Conservation (phyloP, 1,140 invertebrate species). For the Hycleus phaleratus region DNA sequence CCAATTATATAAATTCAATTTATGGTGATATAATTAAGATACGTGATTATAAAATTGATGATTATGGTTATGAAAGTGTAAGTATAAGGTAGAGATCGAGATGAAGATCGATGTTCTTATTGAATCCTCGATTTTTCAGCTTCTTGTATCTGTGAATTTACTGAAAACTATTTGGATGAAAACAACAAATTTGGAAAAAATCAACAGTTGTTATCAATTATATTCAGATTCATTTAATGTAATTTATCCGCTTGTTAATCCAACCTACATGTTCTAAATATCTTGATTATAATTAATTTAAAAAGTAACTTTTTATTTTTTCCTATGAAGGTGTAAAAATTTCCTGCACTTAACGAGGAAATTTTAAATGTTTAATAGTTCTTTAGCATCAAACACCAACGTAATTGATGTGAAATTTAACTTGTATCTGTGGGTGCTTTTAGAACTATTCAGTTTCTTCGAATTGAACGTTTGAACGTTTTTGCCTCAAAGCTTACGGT, state of each 20-base stretch:
- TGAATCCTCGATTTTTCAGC: conserved; percentile 10
- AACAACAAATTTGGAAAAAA: conserved; percentile 9
- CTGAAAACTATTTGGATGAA: conserved; percentile 25
- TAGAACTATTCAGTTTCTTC: too few species aligned
- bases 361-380: too few species aligned
- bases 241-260: conserved; percentile 21
- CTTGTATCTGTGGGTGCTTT: too few species aligned
- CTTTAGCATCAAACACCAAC: too few species aligned
- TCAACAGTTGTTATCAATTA: conserved; percentile 18
- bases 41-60: conserved; percentile 8
- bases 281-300: not conserved
- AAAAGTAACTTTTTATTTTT: not conserved
- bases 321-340: too few species aligned
- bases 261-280: conserved; percentile 1
- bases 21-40: conserved; percentile 17
- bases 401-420: too few species aligned
- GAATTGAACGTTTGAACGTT: too few species aligned
- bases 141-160: conserved; percentile 19
- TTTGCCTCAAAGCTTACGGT: too few species aligned
- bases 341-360: too few species aligned
- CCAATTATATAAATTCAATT: conserved; percentile 26
- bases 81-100: not conserved
- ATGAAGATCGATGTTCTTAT: not conserved
- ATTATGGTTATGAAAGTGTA: conserved; percentile 21
- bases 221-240: conserved; percentile 16